These are phyloP conservation scores for Cacoxenus indagator DNA, from an alignment of 2,888 invertebrate genomes.

Conservation along the genomic window DNA sequence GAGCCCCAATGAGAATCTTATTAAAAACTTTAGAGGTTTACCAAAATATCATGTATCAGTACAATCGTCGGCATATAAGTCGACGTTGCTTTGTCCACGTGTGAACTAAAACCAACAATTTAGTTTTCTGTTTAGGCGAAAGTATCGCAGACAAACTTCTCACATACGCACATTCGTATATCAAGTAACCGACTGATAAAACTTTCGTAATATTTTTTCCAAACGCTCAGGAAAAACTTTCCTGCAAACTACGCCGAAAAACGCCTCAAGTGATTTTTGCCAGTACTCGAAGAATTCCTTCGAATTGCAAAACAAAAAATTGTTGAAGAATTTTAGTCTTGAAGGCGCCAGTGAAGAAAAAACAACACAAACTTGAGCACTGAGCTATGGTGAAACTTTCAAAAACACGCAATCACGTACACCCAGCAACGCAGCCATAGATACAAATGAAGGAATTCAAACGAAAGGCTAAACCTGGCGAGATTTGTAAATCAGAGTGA, in stretches of 20 bases:
- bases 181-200: not conserved
- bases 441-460: constrained; percentile 3
- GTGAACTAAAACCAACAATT: too few species aligned
- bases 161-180: not conserved
- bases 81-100: too few species aligned
- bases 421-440: constrained; percentile 18
- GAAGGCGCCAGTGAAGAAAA: not conserved
- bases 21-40: too few species aligned
- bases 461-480: not conserved
- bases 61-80: too few species aligned
- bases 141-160: too few species aligned
- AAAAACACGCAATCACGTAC: not conserved
- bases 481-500: not conserved
- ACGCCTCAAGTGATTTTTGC: constrained; percentile 5
- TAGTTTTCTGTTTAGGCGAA: too few species aligned
- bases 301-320: not conserved
- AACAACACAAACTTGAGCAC: not conserved
- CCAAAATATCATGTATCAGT: too few species aligned
- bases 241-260: not conserved
- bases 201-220: not conserved
- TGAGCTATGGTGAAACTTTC: not conserved
- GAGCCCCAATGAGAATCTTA: too few species aligned
- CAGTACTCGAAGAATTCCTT: not conserved
- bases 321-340: not conserved
- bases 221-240: not conserved